Conservation (phyloP, 2,113 vertebrate genomes). For the Ceratotherium simum region DNA sequence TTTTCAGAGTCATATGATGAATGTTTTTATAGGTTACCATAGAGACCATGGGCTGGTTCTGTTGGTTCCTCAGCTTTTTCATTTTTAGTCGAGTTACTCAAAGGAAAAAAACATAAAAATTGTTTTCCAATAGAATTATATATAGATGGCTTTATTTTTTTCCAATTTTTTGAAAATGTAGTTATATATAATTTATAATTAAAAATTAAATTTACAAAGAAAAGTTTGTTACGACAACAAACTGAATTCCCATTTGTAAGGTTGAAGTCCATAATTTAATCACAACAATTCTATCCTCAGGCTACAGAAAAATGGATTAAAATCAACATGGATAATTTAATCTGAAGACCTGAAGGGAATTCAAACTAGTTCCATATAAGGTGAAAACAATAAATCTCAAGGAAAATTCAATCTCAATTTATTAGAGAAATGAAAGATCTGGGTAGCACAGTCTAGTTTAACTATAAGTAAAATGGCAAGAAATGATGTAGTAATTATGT, state of each 20-base stretch:
- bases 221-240: constrained; percentile 23
- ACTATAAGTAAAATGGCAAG: neutral
- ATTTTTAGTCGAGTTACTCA: constrained; percentile 47
- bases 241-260: constrained; percentile 35
- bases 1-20: neutral
- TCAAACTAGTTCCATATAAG: constrained; percentile 14
- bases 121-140: neutral
- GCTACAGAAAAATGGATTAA: constrained; percentile 50
- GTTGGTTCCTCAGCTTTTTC: neutral
- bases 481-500: neutral
- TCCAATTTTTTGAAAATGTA: constrained; percentile 35
- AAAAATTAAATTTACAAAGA: constrained; percentile 54
- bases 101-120: neutral
- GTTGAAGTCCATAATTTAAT: constrained; percentile 51
- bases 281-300: neutral
- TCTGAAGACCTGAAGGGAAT: constrained; percentile 41
- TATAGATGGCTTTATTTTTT: neutral
- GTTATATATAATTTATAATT: constrained; percentile 14
- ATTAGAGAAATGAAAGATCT: constrained; percentile 35
- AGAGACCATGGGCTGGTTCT: neutral
- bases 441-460: neutral
- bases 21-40: neutral
- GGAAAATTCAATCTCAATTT: constrained; percentile 14
- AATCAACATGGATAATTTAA: constrained; percentile 56
- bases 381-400: constrained; percentile 17